Percentiles rank a stretch among this genome's conserved stretches.
Evolutionary conservation across 1,140 invertebrate species (phyloP).

Genomic region (Octopus sinensis): DNA sequence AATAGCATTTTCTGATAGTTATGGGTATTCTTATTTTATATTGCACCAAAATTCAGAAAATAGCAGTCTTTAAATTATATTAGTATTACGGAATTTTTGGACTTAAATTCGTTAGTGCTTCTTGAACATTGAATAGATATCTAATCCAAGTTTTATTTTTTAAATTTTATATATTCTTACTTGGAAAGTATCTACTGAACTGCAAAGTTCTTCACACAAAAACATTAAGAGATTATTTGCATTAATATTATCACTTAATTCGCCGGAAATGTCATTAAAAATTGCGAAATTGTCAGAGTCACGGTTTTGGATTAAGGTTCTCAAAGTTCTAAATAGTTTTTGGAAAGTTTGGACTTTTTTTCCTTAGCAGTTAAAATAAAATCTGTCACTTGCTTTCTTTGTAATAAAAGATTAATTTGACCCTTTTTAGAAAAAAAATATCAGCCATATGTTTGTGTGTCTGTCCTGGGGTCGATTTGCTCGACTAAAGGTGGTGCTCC

Average conservation of each 20-base stretch:
- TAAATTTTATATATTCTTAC: background rate
- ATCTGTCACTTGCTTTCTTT: background rate
- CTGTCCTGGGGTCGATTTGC: too few species aligned
- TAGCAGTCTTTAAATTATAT: background rate
- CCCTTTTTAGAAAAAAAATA: conserved; percentile 1
- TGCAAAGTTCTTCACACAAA: background rate
- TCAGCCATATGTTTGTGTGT: background rate
- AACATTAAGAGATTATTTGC: conserved; percentile 1
- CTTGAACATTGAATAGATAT: background rate
- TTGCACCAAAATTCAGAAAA: background rate
- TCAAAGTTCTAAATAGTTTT: background rate
- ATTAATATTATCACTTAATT: background rate
- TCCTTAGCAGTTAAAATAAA: background rate
- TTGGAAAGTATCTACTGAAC: conserved; percentile 8
- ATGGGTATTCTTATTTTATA: background rate
- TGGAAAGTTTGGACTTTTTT: background rate
- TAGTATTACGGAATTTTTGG: background rate
- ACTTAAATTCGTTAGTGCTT: background rate
- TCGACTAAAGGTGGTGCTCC: too few species aligned
- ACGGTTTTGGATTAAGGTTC: background rate
- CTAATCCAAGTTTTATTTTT: background rate
- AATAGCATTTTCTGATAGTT: conserved; percentile 1
- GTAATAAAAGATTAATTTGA: conserved; percentile 1
- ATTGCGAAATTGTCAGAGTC: background rate
- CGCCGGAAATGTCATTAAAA: background rate